Conservation (phyloP, 2,113 vertebrate species). For the Neolamprologus devosi region DNA sequence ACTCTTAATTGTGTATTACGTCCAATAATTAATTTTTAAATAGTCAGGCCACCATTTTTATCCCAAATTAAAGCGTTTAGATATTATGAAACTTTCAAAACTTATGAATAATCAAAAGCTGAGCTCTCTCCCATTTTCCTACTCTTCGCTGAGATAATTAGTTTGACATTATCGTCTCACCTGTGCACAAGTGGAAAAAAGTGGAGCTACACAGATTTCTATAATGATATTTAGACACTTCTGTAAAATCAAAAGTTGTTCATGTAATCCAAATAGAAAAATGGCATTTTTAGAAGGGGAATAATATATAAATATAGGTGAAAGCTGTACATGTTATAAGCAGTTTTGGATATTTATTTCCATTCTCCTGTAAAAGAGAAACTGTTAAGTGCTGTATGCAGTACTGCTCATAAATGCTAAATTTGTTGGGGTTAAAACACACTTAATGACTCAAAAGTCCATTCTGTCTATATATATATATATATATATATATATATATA, state of each 20-base stretch:
- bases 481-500: background rate
- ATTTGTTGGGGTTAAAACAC: background rate
- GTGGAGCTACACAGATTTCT: background rate
- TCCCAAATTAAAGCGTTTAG: background rate
- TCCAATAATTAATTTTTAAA: background rate
- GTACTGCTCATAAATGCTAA: background rate
- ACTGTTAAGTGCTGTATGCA: background rate
- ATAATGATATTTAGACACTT: background rate
- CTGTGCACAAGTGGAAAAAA: conserved; percentile 35
- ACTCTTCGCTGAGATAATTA: conserved; percentile 44
- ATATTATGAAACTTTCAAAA: conserved; percentile 22
- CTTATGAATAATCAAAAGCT: conserved; percentile 47
- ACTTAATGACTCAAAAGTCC: background rate
- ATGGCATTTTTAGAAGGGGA: background rate
- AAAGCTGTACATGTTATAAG: background rate
- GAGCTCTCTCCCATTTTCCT: conserved; percentile 32
- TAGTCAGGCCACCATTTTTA: background rate
- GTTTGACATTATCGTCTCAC: conserved; percentile 61
- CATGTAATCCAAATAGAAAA: background rate
- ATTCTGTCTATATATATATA: background rate
- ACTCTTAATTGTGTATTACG: background rate
- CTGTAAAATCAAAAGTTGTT: background rate
- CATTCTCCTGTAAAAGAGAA: background rate
- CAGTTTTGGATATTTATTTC: background rate
- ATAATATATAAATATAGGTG: background rate